These are phyloP conservation scores for Micromys minutus DNA, from an alignment of 2,113 vertebrate species.

Conservation along the genomic window DNA sequence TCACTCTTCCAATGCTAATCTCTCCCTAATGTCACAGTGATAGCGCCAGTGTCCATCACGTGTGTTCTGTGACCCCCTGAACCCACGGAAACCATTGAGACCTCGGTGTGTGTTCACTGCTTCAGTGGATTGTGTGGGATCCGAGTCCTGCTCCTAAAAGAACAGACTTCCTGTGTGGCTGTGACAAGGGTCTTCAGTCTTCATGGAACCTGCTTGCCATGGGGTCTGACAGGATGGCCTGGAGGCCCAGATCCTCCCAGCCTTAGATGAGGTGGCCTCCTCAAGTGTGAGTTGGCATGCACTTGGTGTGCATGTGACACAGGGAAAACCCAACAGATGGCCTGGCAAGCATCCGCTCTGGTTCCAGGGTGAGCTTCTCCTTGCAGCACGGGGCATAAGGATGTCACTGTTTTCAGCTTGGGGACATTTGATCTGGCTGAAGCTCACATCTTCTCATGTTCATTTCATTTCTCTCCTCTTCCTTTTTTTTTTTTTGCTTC, in stretches of 20 bases:
- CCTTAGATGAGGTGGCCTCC: not conserved
- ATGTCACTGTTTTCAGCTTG: accelerated
- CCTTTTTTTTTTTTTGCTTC: not conserved
- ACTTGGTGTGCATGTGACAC: accelerated
- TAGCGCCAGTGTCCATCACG: not conserved
- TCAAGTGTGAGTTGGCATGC: accelerated
- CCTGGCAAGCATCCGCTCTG: not conserved
- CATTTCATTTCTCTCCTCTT: no score
- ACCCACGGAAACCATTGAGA: not conserved
- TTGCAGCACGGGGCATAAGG: accelerated
- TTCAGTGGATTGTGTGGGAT: not conserved
- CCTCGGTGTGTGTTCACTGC: not conserved
- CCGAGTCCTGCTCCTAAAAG: not conserved
- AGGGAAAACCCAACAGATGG: no score
- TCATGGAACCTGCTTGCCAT: not conserved
- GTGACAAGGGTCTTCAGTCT: no score
- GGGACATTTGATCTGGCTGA: not conserved
- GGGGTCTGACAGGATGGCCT: not conserved
- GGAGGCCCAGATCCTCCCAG: no score
- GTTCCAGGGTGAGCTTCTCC: accelerated
- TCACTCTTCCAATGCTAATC: not conserved
- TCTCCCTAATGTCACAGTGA: not conserved
- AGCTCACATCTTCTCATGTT: not conserved
- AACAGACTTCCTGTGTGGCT: not conserved
- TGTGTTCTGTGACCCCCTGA: not conserved